Base-by-base conservation (phyloP, 1,140 invertebrate species). In the Parasteatoda tepidariorum region DNA sequence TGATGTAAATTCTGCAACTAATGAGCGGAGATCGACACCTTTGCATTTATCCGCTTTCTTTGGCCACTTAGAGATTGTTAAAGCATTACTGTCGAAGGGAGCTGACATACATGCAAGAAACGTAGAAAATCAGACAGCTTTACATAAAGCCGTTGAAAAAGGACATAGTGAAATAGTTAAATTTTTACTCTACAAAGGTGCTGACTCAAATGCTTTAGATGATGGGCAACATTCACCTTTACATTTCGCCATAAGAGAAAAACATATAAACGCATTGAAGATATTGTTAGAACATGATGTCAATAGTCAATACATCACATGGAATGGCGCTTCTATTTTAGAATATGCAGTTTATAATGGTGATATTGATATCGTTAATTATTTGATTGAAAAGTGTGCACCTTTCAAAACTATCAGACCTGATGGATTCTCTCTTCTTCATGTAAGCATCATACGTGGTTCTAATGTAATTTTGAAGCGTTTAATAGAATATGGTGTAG, bases 261-360 rank as follows among this genome's bases (percentile, higher is more conserved):
- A n/a, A n/a, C n/a, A n/a, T n/a, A n/a, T n/a, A n/a, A n/a, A n/a
- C n/a, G n/a, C n/a, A n/a, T n/a, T n/a, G n/a, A 48, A 41, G 2
- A 11, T 70, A 4, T 48, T 70, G 28, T 7, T 70, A 22, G 11
- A 15, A 38, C 31, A 41, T 41, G 67, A 28, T 22, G n/a, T n/a
- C 67, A 41, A 22, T 28, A n/a, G 31, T 31, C n/a, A n/a, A 3
- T 48, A 18, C 9, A 4, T 18, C 38, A 93, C 6, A 0, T 13
- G 0, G 18, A 0, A 3, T n/a, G 67, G 33, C 0, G n/a, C 41
- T 13, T 41, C 67, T 4, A 31, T 28, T 26, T 70, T 70, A 24
- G 33, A 70, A 41, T 5, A 22, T 38, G 67, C 67, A 70, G 31
- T 24, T n/a, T 1, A 2, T 22, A 9, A 0, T 22, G 2, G n/a